phyloP scores from a whole-genome alignment of 2,797 vertebrate genomes.

The Octomys mimax region DNA sequence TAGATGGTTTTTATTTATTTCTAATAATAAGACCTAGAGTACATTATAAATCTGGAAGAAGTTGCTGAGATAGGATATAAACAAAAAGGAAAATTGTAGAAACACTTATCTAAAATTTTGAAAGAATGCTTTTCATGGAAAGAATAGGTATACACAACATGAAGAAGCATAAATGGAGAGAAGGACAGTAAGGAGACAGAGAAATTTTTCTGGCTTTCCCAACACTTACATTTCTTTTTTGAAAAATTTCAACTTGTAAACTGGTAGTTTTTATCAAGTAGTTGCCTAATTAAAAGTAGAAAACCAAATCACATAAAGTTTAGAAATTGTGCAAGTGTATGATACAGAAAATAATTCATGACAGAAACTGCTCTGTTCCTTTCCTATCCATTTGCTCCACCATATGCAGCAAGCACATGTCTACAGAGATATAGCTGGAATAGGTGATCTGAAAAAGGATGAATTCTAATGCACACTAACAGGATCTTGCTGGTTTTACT shows the following conservation, averaged over 20 bases:
- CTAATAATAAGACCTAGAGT: background rate
- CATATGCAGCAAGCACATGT: background rate
- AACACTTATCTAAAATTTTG: background rate
- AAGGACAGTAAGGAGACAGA: background rate
- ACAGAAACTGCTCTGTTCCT: background rate
- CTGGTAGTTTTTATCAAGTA: background rate
- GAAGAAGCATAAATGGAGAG: background rate
- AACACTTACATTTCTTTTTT: background rate
- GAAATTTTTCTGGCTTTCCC: background rate
- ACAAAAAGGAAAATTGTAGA: background rate
- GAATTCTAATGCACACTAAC: background rate
- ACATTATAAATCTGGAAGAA: background rate
- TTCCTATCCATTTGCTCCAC: background rate
- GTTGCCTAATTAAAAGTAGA: constrained; percentile 7
- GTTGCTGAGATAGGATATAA: background rate
- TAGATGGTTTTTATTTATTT: background rate
- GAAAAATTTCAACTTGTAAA: background rate
- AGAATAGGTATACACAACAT: background rate
- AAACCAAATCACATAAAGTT: background rate
- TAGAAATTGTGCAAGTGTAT: background rate
- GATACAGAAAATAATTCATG: background rate
- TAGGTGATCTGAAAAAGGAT: background rate
- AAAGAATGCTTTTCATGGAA: background rate
- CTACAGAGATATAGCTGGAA: background rate
- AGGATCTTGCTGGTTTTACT: background rate